Evolutionary conservation across 2,888 invertebrate genomes (phyloP).

Genomic region (Nomada ferruginata): DNA sequence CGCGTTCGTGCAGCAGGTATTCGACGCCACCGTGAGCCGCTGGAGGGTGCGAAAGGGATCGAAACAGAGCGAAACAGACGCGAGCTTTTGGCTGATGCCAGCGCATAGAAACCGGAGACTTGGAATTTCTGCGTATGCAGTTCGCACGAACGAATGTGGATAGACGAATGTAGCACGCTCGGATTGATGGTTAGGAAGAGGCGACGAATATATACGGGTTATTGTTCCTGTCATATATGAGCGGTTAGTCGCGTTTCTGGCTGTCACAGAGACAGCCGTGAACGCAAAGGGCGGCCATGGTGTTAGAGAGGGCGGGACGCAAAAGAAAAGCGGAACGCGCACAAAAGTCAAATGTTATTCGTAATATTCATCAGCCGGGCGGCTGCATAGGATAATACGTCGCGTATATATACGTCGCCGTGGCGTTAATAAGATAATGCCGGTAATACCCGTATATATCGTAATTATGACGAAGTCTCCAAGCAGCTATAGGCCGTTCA

Average conservation of each 20-base stretch:
- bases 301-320: slow-evolving; percentile 27
- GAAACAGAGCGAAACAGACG: slow-evolving; percentile 22
- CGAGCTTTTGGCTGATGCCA: slow-evolving; percentile 45
- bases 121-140: slow-evolving; percentile 71
- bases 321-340: slow-evolving; percentile 36
- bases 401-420: slow-evolving; percentile 52
- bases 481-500: slow-evolving; percentile 43
- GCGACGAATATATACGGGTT: slow-evolving; percentile 54
- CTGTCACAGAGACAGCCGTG: background rate
- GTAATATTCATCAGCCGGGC: slow-evolving; percentile 69
- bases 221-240: slow-evolving; percentile 59
- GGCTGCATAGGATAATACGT: slow-evolving; percentile 53
- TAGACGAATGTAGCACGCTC: slow-evolving; percentile 57
- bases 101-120: slow-evolving; percentile 70
- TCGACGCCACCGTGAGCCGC: slow-evolving; percentile 40
- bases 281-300: background rate
- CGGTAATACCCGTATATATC: slow-evolving; percentile 68
- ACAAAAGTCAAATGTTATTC: slow-evolving; percentile 74
- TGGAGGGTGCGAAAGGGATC: slow-evolving; percentile 9
- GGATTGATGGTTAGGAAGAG: slow-evolving; percentile 61
- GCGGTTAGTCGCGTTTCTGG: slow-evolving; percentile 60
- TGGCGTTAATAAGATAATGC: slow-evolving; percentile 75
- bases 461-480: slow-evolving; percentile 74
- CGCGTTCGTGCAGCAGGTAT: slow-evolving; percentile 64
- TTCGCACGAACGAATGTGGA: slow-evolving; percentile 54